These are phyloP conservation scores for Eremobia ochroleuca DNA, from an alignment of 2,888 invertebrate genomes.

Conservation along the genomic window DNA sequence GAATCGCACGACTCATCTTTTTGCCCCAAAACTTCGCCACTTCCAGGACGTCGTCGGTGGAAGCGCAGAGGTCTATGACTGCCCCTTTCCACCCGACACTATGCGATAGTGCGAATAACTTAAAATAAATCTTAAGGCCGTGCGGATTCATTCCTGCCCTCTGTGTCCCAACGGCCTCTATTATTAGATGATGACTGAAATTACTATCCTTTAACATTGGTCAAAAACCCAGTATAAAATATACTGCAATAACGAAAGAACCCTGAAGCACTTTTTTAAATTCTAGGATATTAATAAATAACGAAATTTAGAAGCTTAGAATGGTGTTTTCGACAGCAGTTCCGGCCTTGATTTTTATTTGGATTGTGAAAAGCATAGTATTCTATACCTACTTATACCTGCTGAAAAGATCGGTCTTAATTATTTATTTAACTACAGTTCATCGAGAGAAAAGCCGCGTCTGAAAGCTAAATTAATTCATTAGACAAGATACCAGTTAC, in stretches of 20 bases:
- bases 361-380: too few relatives aligned
- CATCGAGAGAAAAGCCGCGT: background rate
- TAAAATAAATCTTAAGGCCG: background rate
- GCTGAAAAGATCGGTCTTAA: background rate
- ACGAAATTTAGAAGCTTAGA: too few relatives aligned
- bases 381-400: background rate
- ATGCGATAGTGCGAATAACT: background rate
- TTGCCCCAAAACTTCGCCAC: background rate
- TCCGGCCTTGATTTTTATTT: too few relatives aligned
- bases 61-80: background rate
- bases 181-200: background rate
- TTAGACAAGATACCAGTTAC: slow-evolving; percentile 26
- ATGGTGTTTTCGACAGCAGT: too few relatives aligned
- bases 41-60: background rate
- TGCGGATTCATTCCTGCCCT: background rate
- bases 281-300: too few relatives aligned
- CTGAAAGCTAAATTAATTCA: slow-evolving; percentile 30
- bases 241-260: background rate
- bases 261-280: too few relatives aligned
- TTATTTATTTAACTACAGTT: background rate
- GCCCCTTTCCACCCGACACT: background rate
- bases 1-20: too few relatives aligned
- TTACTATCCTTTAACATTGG: background rate
- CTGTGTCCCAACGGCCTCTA: background rate
- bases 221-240: background rate